phyloP scores from a whole-genome alignment of 2,113 vertebrate genomes.

The Cichladusa arquata region DNA sequence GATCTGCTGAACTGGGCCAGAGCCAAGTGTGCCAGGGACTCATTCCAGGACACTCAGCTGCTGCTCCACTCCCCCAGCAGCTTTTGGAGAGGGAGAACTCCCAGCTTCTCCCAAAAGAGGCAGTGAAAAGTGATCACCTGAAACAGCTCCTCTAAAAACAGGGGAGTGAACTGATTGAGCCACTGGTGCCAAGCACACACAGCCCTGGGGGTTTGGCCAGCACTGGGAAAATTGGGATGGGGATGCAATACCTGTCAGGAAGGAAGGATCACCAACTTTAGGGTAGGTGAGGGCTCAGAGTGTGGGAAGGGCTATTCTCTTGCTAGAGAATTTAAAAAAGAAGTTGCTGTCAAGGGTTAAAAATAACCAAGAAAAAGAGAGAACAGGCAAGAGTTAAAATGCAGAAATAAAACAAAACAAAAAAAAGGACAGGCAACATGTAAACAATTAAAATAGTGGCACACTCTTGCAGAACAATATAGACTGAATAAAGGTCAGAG shows the following conservation, averaged over 20 bases:
- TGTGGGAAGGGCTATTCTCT: constrained; percentile 48
- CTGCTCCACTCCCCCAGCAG: neutral
- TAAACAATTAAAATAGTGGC: neutral
- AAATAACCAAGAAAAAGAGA: constrained; percentile 48
- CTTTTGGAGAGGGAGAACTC: neutral
- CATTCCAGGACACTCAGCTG: neutral
- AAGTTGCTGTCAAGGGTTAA: constrained; percentile 64
- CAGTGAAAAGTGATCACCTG: neutral
- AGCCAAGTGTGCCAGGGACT: constrained; percentile 4
- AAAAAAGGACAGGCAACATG: neutral
- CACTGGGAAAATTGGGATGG: constrained; percentile 11
- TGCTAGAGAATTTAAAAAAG: constrained; percentile 62
- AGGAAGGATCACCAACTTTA: constrained; percentile 62
- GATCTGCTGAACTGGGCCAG: neutral
- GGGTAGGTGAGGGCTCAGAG: constrained; percentile 62
- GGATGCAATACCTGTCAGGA: constrained; percentile 52
- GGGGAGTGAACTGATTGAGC: neutral
- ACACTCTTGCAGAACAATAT: neutral
- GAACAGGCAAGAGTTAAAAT: constrained; percentile 45
- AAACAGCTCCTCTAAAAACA: neutral
- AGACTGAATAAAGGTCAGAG: neutral
- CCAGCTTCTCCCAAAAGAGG: neutral
- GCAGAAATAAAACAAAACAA: neutral
- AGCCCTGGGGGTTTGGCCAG: neutral
- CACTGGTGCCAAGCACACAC: neutral